phyloP scores from a whole-genome alignment of 2,888 invertebrate species.

The Lobophora halterata region DNA sequence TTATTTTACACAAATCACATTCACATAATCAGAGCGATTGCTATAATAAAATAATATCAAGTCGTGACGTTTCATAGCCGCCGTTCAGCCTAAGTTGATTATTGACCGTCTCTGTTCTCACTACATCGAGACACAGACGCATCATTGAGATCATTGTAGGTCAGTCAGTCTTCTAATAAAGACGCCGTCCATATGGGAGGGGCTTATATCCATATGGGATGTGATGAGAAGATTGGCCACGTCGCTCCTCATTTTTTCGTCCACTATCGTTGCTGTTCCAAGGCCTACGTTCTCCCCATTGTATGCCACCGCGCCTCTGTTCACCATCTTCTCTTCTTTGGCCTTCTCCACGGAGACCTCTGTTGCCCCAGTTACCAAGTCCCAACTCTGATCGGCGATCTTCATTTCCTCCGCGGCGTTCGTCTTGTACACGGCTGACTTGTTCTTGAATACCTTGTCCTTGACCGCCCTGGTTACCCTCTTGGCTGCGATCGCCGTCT shows the following conservation, averaged over 20 bases:
- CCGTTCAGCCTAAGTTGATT: conserved; percentile 1
- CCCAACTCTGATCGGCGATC: conserved; percentile 1
- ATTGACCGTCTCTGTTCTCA: neutral
- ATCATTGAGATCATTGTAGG: conserved; percentile 10
- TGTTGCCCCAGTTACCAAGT: no score
- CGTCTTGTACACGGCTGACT: neutral
- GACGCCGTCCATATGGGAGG: conserved; percentile 17
- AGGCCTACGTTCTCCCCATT: conserved; percentile 5
- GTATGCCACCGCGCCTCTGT: neutral
- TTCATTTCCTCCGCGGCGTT: neutral
- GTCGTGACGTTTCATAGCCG: conserved; percentile 10
- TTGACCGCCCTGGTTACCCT: neutral
- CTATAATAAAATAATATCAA: conserved; percentile 7
- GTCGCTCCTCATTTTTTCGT: conserved; percentile 3
- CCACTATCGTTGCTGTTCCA: conserved; percentile 4
- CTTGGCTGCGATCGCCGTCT: neutral
- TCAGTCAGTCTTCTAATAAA: conserved; percentile 3
- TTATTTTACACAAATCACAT: conserved; percentile 15
- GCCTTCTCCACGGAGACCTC: neutral
- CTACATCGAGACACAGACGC: neutral
- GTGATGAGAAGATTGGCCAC: conserved; percentile 10
- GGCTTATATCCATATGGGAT: conserved; percentile 14
- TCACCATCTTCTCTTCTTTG: conserved; percentile 3
- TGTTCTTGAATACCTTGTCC: neutral
- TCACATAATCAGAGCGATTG: conserved; percentile 19